Base-by-base conservation (phyloP, 2,888 invertebrate species). In the Synergus gifuensis region DNA sequence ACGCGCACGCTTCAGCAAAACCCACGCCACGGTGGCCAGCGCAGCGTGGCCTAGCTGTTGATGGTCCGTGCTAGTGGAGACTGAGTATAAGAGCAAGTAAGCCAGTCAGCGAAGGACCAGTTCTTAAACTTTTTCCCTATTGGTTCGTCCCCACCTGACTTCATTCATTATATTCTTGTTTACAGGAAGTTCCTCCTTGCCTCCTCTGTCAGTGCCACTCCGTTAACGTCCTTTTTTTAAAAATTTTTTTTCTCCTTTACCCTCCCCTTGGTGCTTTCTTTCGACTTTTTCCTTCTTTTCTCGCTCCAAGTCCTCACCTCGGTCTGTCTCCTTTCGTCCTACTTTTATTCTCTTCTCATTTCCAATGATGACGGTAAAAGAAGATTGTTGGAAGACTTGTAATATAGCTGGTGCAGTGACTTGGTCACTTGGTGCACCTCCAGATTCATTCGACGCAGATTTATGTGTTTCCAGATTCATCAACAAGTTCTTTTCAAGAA, bases 91-190 rank as follows among this genome's bases (percentile, higher is more conserved):
- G 40, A n/a, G 16, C n/a, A 69, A 60, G 64, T n/a, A 36, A 63
- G n/a, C 49, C 67, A 42, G 76, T 76, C 40, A 49, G 54, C n/a
- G 79, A 78, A 77, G 80, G 82, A 86, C 83, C 84, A 85, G 84
- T 85, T 84, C 83, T 84, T 78, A 84, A 83, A 84, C 85, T 86
- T 86, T 87, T 85, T 84, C 82, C 82, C 76, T 77, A 81, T 77
- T 84, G 78, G 82, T 77, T 83, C 66, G 78, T 77, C 66, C 62
- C 67, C 58, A 78, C 84, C 83, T 79, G 79, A 82, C 84, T 86
- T 86, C 87, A 86, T 88, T 88, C 86, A 85, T 87, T 86, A 86
- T 86, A 88, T 87, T 88, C 87, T 87, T 87, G 86, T 88, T 89
- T 87, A 88, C 88, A 88, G 88, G 89, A 89, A 87, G 73, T 73